Conservation (phyloP, 2,888 invertebrate genomes). For the Andrena marginata region DNA sequence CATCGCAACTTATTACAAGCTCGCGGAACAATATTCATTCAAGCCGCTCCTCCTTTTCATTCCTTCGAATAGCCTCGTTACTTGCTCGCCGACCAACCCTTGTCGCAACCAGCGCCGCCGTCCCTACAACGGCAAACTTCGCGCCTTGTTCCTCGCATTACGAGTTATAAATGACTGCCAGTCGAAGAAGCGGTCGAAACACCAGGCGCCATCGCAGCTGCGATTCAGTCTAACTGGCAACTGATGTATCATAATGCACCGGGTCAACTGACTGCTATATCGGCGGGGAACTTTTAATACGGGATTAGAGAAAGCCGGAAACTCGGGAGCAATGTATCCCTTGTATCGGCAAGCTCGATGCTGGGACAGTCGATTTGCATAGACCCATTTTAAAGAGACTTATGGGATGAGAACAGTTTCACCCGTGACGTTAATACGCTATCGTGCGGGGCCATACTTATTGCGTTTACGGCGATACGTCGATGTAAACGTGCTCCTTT, state of each 20-base stretch:
- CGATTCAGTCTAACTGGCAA: constrained; percentile 34
- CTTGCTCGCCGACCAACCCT: constrained; percentile 10
- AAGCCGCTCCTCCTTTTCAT: constrained; percentile 30
- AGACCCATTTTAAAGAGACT: constrained; percentile 3
- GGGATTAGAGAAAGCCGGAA: constrained; percentile 14
- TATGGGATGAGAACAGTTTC: constrained; percentile 3
- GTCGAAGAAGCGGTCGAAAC: neutral
- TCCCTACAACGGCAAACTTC: constrained; percentile 24
- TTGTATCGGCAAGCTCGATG: constrained; percentile 1
- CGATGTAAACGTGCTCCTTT: neutral
- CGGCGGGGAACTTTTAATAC: constrained; percentile 39
- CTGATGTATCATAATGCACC: constrained; percentile 34
- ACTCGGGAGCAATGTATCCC: constrained; percentile 11
- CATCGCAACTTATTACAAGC: constrained; percentile 46
- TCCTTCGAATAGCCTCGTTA: constrained; percentile 34
- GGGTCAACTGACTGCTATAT: constrained; percentile 14
- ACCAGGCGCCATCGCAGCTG: constrained; percentile 19
- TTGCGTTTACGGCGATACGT: neutral
- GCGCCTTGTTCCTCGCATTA: constrained; percentile 21
- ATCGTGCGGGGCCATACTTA: neutral
- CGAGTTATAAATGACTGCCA: constrained; percentile 26
- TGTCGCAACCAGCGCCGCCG: constrained; percentile 6
- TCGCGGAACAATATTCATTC: constrained; percentile 34
- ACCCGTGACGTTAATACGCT: neutral
- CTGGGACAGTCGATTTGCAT: constrained; percentile 1